These are phyloP conservation scores for Chaetodon auriga DNA, from an alignment of 2,113 vertebrate species.

Conservation along the genomic window DNA sequence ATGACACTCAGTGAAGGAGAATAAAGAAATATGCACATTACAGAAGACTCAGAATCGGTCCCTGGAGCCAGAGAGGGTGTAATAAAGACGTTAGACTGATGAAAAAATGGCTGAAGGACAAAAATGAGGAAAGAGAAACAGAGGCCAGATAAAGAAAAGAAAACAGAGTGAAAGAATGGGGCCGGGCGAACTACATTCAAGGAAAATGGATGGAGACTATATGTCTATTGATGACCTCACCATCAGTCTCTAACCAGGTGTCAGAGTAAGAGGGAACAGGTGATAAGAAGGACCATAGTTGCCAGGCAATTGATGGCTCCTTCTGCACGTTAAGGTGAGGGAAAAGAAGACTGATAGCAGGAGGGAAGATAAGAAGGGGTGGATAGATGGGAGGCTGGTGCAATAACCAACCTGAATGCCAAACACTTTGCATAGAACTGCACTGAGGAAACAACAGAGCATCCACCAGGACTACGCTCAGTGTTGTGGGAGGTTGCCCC, in stretches of 20 bases:
- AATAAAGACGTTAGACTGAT: constrained; percentile 59
- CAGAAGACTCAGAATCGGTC: constrained; percentile 53
- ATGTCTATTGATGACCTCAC: constrained; percentile 58
- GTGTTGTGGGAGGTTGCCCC: background rate
- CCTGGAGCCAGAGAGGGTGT: constrained; percentile 39
- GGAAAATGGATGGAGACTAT: constrained; percentile 56
- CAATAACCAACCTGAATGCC: constrained; percentile 43
- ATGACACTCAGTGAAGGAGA: constrained; percentile 50
- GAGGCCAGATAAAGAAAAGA: constrained; percentile 13
- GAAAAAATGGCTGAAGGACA: constrained; percentile 39
- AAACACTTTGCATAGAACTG: constrained; percentile 27
- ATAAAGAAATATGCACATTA: constrained; percentile 58
- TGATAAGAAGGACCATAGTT: constrained; percentile 63
- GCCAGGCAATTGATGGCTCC: constrained; percentile 61
- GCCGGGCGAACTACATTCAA: constrained; percentile 26
- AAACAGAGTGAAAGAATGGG: constrained; percentile 4
- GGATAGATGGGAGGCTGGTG: constrained; percentile 13
- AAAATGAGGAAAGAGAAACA: constrained; percentile 34
- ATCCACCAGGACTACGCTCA: background rate
- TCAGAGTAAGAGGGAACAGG: constrained; percentile 56
- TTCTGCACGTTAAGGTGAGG: constrained; percentile 35
- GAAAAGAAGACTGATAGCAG: constrained; percentile 46
- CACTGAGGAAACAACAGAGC: background rate
- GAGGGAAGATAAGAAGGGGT: constrained; percentile 46
- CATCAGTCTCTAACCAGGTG: constrained; percentile 58